Conservation (phyloP, 2,113 vertebrate genomes). For the Lamprotornis superbus region DNA sequence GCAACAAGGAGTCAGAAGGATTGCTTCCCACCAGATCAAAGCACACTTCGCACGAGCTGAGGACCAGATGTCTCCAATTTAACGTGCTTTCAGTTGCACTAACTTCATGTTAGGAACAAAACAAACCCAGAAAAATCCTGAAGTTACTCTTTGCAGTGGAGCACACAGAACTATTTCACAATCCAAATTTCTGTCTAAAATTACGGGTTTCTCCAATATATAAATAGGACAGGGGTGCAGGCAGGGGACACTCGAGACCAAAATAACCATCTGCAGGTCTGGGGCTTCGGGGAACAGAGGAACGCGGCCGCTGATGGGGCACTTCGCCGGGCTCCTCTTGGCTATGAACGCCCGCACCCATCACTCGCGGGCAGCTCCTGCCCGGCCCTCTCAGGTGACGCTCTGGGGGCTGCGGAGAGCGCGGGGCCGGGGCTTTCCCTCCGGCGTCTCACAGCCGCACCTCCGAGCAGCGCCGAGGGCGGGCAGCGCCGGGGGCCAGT, state of each 20-base stretch:
- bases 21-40: background rate
- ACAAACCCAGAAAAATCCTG: background rate
- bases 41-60: background rate
- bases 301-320: background rate
- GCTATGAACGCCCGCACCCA: fast-evolving
- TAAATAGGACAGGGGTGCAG: background rate
- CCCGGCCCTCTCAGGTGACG: background rate
- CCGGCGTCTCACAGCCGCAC: background rate
- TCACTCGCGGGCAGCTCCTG: background rate
- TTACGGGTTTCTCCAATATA: background rate
- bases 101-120: conserved; percentile 11
- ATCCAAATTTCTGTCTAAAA: background rate
- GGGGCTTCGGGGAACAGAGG: no score
- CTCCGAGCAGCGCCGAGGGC: background rate
- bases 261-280: background rate
- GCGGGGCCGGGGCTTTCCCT: background rate
- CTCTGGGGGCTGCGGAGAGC: background rate
- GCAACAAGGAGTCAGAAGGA: background rate
- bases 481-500: background rate
- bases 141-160: background rate
- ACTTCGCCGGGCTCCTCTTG: background rate
- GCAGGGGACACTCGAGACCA: background rate
- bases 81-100: background rate
- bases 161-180: conserved; percentile 24
- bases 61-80: conserved; percentile 39